These are phyloP conservation scores for Potamilus streckersoni DNA, from an alignment of 1,140 invertebrate species.

Conservation along the genomic window DNA sequence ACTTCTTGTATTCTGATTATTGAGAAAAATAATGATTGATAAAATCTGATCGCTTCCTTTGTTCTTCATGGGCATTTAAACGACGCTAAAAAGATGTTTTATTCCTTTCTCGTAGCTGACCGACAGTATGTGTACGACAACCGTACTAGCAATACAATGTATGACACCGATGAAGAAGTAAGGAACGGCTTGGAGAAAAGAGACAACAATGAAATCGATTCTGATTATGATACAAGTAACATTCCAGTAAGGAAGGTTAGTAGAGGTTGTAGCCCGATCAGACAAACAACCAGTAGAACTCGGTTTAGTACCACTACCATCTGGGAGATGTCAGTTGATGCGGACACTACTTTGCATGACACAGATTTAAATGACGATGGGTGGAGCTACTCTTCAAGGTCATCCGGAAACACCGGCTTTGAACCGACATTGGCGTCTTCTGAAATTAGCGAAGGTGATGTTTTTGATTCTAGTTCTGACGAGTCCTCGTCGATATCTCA, in stretches of 20 bases:
- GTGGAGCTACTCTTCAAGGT: no score
- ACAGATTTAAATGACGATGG: not conserved
- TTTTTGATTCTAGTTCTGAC: no score
- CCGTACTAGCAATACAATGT: constrained; percentile 18
- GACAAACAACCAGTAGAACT: constrained; percentile 13
- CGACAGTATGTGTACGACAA: constrained; percentile 28
- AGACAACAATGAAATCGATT: constrained; percentile 1
- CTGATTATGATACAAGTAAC: not conserved
- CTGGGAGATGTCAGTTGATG: constrained; percentile 28
- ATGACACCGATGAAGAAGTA: constrained; percentile 24
- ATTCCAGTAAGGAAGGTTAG: constrained; percentile 5
- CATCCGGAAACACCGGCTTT: no score
- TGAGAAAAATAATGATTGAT: no score
- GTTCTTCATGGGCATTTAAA: no score
- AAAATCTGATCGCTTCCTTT: no score
- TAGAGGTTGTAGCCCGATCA: constrained; percentile 14
- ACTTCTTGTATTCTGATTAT: no score
- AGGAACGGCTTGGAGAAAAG: constrained; percentile 12
- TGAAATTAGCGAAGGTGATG: no score
- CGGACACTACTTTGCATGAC: not conserved
- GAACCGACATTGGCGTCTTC: no score
- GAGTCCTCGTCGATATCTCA: no score
- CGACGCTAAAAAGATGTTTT: not conserved
- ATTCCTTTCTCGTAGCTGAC: constrained; percentile 13
- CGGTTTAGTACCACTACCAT: constrained; percentile 28